Conservation (phyloP, 2,888 invertebrate species). For the Perithous albicinctus region DNA sequence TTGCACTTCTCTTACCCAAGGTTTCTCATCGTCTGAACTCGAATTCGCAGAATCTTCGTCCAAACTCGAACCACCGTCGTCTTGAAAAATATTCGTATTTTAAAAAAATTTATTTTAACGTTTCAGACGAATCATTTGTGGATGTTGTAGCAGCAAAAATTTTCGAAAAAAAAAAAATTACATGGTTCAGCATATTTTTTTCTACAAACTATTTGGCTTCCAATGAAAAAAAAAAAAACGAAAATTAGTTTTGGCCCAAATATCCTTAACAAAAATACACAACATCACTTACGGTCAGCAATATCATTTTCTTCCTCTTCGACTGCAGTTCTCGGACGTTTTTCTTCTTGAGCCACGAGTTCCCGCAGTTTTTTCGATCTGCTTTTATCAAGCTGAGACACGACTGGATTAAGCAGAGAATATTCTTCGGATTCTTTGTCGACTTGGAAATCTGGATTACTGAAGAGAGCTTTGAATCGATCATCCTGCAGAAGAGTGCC, state of each 20-base stretch:
- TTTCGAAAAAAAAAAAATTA: too few species aligned
- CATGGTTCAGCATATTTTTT: too few species aligned
- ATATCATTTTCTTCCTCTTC: slow-evolving; percentile 83
- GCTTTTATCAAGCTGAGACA: slow-evolving; percentile 92
- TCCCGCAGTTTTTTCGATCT: slow-evolving; percentile 87
- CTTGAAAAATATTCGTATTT: slow-evolving; percentile 61
- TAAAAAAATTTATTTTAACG: not conserved
- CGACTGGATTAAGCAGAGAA: slow-evolving; percentile 94
- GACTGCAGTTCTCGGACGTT: slow-evolving; percentile 76
- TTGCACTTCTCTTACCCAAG: slow-evolving; percentile 93
- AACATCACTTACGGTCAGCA: slow-evolving; percentile 86
- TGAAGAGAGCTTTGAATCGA: slow-evolving; percentile 96
- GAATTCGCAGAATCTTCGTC: slow-evolving; percentile 79
- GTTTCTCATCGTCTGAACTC: slow-evolving; percentile 93
- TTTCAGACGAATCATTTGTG: not conserved
- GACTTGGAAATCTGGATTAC: slow-evolving; percentile 96
- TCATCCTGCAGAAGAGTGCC: slow-evolving; percentile 92
- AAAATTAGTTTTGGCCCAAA: not conserved
- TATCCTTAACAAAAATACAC: not conserved
- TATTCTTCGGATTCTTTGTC: slow-evolving; percentile 95
- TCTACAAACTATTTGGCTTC: too few species aligned
- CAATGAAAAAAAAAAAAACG: too few species aligned
- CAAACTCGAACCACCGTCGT: slow-evolving; percentile 74
- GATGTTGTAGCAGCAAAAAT: too few species aligned
- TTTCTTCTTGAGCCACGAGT: slow-evolving; percentile 82